These are phyloP conservation scores for Prunella himalayana DNA, from an alignment of 2,113 vertebrate genomes.

Conservation along the genomic window DNA sequence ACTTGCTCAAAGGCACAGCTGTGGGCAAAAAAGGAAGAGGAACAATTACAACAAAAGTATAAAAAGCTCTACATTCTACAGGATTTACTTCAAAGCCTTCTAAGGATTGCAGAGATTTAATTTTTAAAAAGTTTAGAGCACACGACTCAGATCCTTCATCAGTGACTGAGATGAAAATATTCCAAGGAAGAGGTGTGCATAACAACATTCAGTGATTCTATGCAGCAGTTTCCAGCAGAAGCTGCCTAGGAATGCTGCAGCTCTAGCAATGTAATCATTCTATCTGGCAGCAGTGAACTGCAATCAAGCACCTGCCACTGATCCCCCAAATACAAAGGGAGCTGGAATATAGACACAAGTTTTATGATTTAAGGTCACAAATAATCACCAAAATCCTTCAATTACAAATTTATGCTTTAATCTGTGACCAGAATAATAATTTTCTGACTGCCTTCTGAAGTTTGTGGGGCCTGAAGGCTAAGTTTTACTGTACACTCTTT, in stretches of 20 bases:
- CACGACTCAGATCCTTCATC: neutral
- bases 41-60: neutral
- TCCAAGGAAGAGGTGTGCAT: neutral
- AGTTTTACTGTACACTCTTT: neutral
- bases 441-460: neutral
- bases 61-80: neutral
- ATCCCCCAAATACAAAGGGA: neutral
- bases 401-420: neutral
- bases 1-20: neutral
- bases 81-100: neutral
- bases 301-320: neutral
- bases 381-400: neutral
- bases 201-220: neutral
- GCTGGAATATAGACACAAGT: neutral
- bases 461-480: neutral
- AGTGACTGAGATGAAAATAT: neutral
- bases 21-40: neutral
- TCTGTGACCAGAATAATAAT: neutral
- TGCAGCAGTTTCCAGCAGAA: neutral
- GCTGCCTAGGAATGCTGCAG: neutral
- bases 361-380: neutral
- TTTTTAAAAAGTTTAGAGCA: neutral
- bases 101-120: neutral
- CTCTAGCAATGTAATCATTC: neutral
- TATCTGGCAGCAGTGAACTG: neutral